phyloP scores from a whole-genome alignment of 2,113 vertebrate genomes.

The Amphiprion ocellaris region DNA sequence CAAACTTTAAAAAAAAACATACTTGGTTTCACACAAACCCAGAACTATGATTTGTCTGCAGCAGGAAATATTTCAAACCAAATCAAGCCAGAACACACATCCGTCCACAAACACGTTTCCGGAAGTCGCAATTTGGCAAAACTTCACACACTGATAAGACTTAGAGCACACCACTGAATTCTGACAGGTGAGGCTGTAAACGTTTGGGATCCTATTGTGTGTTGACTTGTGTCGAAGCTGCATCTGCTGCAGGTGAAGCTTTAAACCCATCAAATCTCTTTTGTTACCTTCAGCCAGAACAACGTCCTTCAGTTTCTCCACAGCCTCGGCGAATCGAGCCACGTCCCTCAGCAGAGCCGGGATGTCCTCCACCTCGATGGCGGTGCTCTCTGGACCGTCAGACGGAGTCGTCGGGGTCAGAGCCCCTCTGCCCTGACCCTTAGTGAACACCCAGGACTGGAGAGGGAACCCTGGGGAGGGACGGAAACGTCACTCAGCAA shows the following conservation, averaged over 20 bases:
- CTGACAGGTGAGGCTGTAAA: no score
- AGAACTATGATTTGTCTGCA: not conserved
- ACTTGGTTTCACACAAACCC: not conserved
- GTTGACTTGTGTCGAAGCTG: not conserved
- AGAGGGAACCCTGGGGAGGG: conserved; percentile 86
- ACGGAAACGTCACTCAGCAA: not conserved
- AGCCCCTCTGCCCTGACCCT: conserved; percentile 84
- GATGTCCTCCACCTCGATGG: conserved; percentile 92
- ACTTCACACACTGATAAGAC: no score
- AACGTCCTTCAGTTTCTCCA: conserved; percentile 94
- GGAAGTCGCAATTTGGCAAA: no score
- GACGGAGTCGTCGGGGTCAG: conserved; percentile 77
- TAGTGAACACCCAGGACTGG: conserved; percentile 86
- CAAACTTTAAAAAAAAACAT: not conserved
- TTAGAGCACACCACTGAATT: no score
- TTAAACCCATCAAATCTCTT: not conserved
- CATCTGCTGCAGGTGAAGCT: not conserved
- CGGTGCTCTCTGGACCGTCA: conserved; percentile 73
- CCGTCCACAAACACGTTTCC: not conserved
- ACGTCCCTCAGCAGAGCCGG: conserved; percentile 89
- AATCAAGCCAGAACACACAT: not conserved
- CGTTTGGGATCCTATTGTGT: no score
- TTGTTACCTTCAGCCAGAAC: conserved; percentile 89
- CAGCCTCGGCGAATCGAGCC: conserved; percentile 90
- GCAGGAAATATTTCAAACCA: not conserved